Evolutionary conservation across 2,113 vertebrate species (phyloP).

Genomic region (Haemorhous mexicanus): DNA sequence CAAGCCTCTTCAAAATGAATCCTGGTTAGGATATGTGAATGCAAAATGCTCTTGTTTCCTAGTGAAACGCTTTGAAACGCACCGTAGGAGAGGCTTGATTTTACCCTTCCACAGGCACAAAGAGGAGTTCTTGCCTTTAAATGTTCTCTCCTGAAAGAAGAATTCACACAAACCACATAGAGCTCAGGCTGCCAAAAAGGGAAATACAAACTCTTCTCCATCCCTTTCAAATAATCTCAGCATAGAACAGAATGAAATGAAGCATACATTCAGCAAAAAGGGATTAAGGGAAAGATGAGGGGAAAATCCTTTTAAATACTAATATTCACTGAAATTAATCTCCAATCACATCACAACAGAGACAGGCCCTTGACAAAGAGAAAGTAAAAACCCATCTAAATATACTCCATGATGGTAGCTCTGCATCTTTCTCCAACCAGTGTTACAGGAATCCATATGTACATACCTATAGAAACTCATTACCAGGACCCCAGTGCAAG

Average conservation of each 20-base stretch:
- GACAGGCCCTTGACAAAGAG: not conserved
- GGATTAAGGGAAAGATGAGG: conserved; percentile 12
- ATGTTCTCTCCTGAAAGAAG: conserved; percentile 22
- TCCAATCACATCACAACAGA: not conserved
- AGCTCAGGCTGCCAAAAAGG: conserved; percentile 29
- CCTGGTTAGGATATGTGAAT: conserved; percentile 49
- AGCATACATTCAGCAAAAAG: not conserved
- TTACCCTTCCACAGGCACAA: conserved; percentile 45
- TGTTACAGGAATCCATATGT: not conserved
- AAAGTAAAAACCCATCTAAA: not conserved
- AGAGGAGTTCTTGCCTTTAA: conserved; percentile 51
- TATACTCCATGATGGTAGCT: not conserved
- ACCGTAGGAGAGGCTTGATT: conserved; percentile 34
- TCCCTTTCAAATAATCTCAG: conserved; percentile 18
- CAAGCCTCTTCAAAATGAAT: conserved; percentile 40
- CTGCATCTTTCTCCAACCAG: not conserved
- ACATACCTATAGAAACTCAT: not conserved
- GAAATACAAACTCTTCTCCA: conserved; percentile 26
- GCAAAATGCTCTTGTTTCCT: conserved; percentile 50
- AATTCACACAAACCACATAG: conserved; percentile 25
- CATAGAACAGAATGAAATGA: conserved; percentile 1
- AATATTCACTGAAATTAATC: conserved; percentile 32
- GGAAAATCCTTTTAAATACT: conserved; percentile 49
- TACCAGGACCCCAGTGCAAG: not conserved
- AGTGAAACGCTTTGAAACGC: conserved; percentile 44